Percentiles rank a stretch among this genome's conserved stretches.
phyloP scores from a whole-genome alignment of 2,888 invertebrate species.

The Thecophora atra region DNA sequence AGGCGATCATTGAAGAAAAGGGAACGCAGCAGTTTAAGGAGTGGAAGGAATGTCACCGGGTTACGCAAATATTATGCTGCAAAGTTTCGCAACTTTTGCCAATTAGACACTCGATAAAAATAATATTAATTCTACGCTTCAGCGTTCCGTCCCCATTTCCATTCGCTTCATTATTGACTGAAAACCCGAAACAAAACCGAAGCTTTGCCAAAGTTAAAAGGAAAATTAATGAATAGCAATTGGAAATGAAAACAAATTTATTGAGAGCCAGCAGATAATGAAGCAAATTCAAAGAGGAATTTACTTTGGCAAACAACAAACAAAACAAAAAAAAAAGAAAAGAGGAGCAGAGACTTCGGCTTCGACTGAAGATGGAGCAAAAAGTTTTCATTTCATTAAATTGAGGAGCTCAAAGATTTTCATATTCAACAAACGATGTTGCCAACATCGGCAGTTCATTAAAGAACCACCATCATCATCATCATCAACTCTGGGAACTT shows the following conservation, averaged over 20 bases:
- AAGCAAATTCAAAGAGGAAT: conserved; percentile 16
- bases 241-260: conserved; percentile 33
- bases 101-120: conserved; percentile 34
- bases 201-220: neutral
- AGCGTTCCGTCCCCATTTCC: conserved; percentile 9
- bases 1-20: neutral
- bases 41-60: neutral
- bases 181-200: conserved; percentile 7
- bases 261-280: conserved; percentile 18
- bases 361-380: neutral
- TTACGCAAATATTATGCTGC: neutral
- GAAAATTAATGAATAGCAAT: conserved; percentile 35
- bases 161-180: conserved; percentile 24
- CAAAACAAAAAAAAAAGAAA: conserved; percentile 3
- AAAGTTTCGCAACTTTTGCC: conserved; percentile 24
- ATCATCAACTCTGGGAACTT: conserved; percentile 11
- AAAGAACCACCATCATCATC: neutral
- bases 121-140: conserved; percentile 30
- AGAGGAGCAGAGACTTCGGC: neutral
- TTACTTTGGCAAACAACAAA: conserved; percentile 8
- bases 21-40: neutral
- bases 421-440: neutral
- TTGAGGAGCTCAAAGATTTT: conserved; percentile 17
- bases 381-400: conserved; percentile 19
- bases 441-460: conserved; percentile 4